Base-by-base conservation (phyloP, 2,888 invertebrate species). In the Carterocephalus palaemon region DNA sequence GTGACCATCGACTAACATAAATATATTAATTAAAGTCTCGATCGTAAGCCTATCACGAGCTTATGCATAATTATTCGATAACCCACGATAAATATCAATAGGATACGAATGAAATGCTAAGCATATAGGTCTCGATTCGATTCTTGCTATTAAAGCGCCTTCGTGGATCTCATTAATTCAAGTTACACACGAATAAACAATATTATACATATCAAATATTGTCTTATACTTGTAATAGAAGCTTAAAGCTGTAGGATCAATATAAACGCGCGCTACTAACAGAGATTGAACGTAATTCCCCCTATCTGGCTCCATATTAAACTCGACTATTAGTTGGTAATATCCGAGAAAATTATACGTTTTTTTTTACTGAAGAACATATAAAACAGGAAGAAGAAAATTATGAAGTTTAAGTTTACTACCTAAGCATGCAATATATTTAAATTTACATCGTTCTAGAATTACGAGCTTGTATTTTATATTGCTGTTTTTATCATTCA, bases 181-280 rank as follows among this genome's bases (percentile, higher is more conserved):
- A 23, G 29, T 29, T 43, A 42, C 36, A 16, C 36, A 22, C 16
- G 61, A 62, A 64, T 60, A 68, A 67, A 69, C 61, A 64, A 56
- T 56, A 62, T 60, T 60, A 58, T 62, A n/a, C n/a, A 60, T 70
- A 75, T 70, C 64, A 67, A 70, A 51, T 47, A 43, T 51, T 42
- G 43, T 46, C 34, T 48, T 51, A 37, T 46, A 33, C 48, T 4
- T 34, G 33, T 42, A 34, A 34, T 42, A 42, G 33, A 34, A 34
- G 42, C 52, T 47, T 60, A 63, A 66, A 64, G 62, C 62, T 62
- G 52, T 49, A 62, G 64, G 69, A 73, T 74, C 73, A 71, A 75
- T 76, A 70, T 71, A 68, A 67, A 68, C 57, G 61, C 64, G 62
- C 71, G 66, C 66, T 66, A 69, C 65, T 70, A 70, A 59, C 59